Conservation (phyloP, 2,797 vertebrate species). For the Avahi laniger region DNA sequence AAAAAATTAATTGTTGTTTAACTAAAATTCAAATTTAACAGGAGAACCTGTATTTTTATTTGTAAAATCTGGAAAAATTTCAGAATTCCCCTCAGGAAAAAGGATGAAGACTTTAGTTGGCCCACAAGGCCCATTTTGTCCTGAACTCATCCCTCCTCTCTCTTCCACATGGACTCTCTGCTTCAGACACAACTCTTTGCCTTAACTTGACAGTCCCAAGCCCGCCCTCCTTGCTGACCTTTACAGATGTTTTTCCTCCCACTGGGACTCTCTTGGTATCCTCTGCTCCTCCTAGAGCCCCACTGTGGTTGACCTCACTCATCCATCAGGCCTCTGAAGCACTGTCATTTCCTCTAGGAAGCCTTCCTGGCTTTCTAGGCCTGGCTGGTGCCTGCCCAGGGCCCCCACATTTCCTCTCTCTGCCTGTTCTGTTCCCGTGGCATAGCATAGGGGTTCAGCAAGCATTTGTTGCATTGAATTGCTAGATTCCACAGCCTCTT, state of each 20-base stretch:
- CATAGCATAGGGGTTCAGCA: not conserved
- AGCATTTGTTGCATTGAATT: not conserved
- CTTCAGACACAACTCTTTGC: not conserved
- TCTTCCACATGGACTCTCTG: not conserved
- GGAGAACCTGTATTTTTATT: conserved; percentile 14
- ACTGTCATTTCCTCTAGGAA: not conserved
- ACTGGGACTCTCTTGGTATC: not conserved
- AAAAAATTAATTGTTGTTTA: not conserved
- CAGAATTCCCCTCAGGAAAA: not conserved
- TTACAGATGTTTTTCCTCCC: not conserved
- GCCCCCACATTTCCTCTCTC: not conserved
- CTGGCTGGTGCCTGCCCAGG: not conserved
- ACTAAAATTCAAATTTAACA: conserved; percentile 18
- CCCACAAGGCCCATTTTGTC: not conserved
- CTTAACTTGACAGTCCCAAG: not conserved
- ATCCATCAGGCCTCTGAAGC: not conserved
- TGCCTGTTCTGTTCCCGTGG: not conserved
- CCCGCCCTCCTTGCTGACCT: not conserved
- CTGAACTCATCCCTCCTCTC: not conserved
- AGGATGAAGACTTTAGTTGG: not conserved
- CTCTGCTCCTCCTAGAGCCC: not conserved
- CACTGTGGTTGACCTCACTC: not conserved
- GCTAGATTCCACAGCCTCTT: not conserved
- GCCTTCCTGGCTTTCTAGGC: not conserved
- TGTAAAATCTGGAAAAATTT: not conserved